A percentile compares a stretch with the other conserved stretches of the same genome.
Conservation (phyloP, 2,113 vertebrate species). For the Silurus asotus region DNA sequence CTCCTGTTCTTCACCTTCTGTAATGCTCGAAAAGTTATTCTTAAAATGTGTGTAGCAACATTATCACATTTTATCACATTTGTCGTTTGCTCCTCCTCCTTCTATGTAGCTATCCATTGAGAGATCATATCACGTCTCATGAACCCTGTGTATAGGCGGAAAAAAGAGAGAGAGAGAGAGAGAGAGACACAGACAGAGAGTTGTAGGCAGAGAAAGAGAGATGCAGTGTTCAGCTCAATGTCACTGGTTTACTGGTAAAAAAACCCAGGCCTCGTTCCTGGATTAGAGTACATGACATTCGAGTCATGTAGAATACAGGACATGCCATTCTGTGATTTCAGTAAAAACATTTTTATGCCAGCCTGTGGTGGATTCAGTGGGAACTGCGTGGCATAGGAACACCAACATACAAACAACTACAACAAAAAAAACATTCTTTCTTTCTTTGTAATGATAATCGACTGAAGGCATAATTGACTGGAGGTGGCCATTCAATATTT, state of each 20-base stretch:
- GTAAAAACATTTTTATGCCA: not conserved
- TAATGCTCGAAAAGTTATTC: not conserved
- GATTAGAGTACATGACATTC: not conserved
- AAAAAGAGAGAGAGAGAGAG: not conserved
- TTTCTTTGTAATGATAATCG: too few species aligned
- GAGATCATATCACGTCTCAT: not conserved
- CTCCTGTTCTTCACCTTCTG: not conserved
- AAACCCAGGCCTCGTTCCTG: not conserved
- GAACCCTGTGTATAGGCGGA: not conserved
- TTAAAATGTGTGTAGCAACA: not conserved
- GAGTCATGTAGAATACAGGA: not conserved
- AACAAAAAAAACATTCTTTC: not conserved
- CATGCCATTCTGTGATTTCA: not conserved
- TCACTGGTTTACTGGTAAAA: not conserved
- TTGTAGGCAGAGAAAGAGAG: not conserved
- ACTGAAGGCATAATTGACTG: too few species aligned
- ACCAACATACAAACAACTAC: not conserved
- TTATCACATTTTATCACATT: too few species aligned
- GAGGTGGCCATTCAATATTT: not conserved
- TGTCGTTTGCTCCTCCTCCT: not conserved
- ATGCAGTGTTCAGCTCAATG: not conserved
- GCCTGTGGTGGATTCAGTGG: too few species aligned
- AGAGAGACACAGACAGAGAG: not conserved
- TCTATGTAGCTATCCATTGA: not conserved
- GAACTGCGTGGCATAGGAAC: too few species aligned